Evolutionary conservation across 1,140 invertebrate genomes (phyloP).

Genomic region (Chymomyza costata): DNA sequence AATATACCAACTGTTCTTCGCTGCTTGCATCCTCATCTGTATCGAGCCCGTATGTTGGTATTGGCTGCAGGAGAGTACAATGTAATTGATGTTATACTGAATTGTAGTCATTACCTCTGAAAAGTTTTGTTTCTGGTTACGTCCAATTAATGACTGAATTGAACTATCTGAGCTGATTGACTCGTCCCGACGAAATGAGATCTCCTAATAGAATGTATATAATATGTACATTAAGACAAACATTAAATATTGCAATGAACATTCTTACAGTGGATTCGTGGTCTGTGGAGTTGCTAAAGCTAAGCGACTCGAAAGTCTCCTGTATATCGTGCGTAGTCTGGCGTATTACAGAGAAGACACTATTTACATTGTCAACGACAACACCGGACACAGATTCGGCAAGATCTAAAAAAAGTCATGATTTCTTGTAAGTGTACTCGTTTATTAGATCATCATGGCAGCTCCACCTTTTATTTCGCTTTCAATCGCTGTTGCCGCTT

Average conservation of each 20-base stretch:
- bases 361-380: slow-evolving; percentile 77
- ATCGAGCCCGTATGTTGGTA: neutral
- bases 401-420: slow-evolving; percentile 63
- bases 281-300: slow-evolving; percentile 50
- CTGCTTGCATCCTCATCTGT: slow-evolving; percentile 74
- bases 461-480: slow-evolving; percentile 76
- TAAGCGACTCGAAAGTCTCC: slow-evolving; percentile 74
- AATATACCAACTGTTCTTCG: slow-evolving; percentile 79
- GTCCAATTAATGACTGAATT: slow-evolving; percentile 52
- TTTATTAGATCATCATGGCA: no score
- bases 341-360: slow-evolving; percentile 76
- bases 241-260: neutral
- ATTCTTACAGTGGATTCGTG: slow-evolving; percentile 17
- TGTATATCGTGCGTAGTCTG: slow-evolving; percentile 78
- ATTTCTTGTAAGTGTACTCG: no score
- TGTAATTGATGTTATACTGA: no score
- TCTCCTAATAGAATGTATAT: neutral
- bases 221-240: slow-evolving; percentile 8
- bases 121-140: slow-evolving; percentile 31
- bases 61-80: no score
- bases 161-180: slow-evolving; percentile 69
- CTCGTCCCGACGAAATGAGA: slow-evolving; percentile 53
- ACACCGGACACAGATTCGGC: slow-evolving; percentile 76
- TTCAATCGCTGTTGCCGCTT: slow-evolving; percentile 76
- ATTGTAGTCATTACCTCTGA: slow-evolving; percentile 20